Conservation (phyloP, 2,797 vertebrate species). For the Perodicticus potto region DNA sequence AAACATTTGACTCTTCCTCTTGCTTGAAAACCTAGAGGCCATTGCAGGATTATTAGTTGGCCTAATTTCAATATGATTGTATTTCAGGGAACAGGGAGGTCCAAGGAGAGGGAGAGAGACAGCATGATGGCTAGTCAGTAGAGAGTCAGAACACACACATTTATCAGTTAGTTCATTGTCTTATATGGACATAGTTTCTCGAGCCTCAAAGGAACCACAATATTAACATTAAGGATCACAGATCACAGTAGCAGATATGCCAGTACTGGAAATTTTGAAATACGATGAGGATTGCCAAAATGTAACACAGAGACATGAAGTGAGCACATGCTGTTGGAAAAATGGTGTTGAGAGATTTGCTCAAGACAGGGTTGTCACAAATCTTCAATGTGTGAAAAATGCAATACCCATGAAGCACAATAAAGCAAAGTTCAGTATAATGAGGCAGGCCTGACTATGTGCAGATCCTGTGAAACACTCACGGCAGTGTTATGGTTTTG, state of each 20-base stretch:
- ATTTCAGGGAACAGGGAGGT: background rate
- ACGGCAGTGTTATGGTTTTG: background rate
- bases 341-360: background rate
- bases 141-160: background rate
- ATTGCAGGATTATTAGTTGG: background rate
- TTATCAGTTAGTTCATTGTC: background rate
- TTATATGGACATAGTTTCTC: background rate
- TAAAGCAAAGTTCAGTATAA: background rate
- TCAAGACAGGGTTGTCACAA: background rate
- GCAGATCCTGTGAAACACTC: background rate
- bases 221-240: background rate
- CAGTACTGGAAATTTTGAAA: background rate
- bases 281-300: background rate
- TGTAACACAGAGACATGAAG: background rate
- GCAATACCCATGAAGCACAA: background rate
- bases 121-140: background rate
- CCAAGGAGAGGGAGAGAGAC: background rate
- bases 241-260: background rate
- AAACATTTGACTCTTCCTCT: background rate
- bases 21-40: background rate
- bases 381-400: background rate
- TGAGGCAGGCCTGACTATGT: background rate
- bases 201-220: background rate
- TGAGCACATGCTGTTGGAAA: background rate
- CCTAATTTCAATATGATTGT: background rate